Base-by-base conservation (phyloP, 2,797 vertebrate genomes). In the Lacerta viridis region DNA sequence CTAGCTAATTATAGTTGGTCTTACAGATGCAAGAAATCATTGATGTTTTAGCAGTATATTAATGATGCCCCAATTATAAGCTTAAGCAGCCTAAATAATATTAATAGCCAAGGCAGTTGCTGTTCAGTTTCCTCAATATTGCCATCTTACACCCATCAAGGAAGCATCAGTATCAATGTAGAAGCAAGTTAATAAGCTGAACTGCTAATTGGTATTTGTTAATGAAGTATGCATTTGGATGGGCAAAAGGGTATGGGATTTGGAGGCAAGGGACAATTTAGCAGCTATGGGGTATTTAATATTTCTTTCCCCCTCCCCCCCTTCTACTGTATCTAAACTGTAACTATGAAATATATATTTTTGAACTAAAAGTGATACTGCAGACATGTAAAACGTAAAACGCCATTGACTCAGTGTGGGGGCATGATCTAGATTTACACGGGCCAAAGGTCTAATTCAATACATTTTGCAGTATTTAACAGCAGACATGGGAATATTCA, bases 101-200 rank as follows among this genome's bases (percentile, higher is more conserved):
- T 27, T 9, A 78, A 9, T 15, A 85, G 7, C 25, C n/a, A 86
- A 74, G 29, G 79, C 8, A 6, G 0, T 17, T 83, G 2, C 4
- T 79, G 78, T 86, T 15, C 69, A 84, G 71, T 92, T 39, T 33
- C 82, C 76, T 83, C 41, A 55, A 55, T 69, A 0, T 23, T 90
- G 78, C 7, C 79, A 84, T 77, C 25, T 80, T 46, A 27, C 64
- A 23, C 64, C 86, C 17, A 15, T 29, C 84, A 85, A 79, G 79
- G 74, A 75, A 69, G 69, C 66, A 71, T 36, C 17, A 0, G 25
- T 27, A 81, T 33, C 11, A 80, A 3, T n/a, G 71, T 50, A 89
- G 0, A 0, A 29, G 39, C 36, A 69, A 74, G 43, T 74, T 88
- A 11, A 72, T 82, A 74, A 85, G 87, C 79, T 46, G 50, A 36